Percentiles rank a stretch among this genome's conserved stretches.
Conservation (phyloP, 2,888 invertebrate genomes). For the Sarcophaga variegata region DNA sequence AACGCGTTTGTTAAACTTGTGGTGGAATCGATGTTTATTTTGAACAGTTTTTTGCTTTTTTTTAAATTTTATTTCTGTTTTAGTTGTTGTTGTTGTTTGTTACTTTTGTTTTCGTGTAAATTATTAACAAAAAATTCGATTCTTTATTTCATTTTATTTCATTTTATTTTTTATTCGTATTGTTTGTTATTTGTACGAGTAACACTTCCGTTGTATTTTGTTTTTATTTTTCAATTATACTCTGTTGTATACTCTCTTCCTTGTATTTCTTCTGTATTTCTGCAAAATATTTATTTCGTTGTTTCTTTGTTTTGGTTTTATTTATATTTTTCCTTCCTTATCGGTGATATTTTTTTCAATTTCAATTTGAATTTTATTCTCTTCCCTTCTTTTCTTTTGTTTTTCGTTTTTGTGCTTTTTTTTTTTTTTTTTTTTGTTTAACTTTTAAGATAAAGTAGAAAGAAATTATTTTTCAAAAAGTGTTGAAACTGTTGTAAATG, state of each 20-base stretch:
- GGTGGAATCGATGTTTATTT: conserved; percentile 19
- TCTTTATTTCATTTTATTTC: not conserved
- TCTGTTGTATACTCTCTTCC: conserved; percentile 11
- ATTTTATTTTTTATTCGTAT: conserved; percentile 7
- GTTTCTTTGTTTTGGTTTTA: conserved; percentile 27
- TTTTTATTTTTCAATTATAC: conserved; percentile 57
- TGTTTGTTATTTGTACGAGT: conserved; percentile 52
- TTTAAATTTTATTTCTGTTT: conserved; percentile 24
- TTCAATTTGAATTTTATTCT: not conserved
- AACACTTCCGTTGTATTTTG: conserved; percentile 54
- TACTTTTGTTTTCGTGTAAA: conserved; percentile 29
- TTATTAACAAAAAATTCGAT: conserved; percentile 59
- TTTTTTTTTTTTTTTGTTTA: conserved; percentile 18
- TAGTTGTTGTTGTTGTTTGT: conserved; percentile 3
- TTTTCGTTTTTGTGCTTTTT: not conserved
- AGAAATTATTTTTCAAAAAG: conserved; percentile 54
- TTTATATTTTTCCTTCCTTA: conserved; percentile 58
- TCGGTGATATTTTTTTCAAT: conserved; percentile 7
- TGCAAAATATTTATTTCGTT: not conserved
- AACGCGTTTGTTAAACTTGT: conserved; percentile 54
- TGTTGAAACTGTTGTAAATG: conserved; percentile 50
- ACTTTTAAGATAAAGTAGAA: conserved; percentile 41
- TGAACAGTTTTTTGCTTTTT: not conserved
- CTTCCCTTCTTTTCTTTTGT: too few species aligned
- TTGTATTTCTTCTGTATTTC: not conserved